Evolutionary conservation across 2,888 invertebrate genomes (phyloP).

Genomic region (Tinea semifulvella): DNA sequence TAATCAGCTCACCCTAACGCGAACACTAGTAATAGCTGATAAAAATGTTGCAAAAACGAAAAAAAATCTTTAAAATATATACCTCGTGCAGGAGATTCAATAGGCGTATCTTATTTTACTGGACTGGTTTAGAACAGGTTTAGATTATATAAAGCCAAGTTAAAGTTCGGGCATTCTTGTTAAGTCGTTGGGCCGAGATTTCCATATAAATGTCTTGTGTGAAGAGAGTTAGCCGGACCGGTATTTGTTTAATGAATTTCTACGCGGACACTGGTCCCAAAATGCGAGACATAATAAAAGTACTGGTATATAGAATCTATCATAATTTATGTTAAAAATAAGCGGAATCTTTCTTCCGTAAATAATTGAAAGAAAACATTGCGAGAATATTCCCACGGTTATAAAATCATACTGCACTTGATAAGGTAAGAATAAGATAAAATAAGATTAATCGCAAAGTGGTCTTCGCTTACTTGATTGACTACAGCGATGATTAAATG

Average conservation of each 20-base stretch:
- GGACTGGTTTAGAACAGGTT: slow-evolving; percentile 21
- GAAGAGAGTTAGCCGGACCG: slow-evolving; percentile 29
- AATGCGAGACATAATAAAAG: slow-evolving; percentile 5
- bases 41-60: neutral
- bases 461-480: no score
- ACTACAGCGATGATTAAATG: no score
- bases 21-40: no score
- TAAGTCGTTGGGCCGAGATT: slow-evolving; percentile 26
- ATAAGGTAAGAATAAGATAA: no score
- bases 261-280: slow-evolving; percentile 21
- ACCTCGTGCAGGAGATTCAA: slow-evolving; percentile 17
- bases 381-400: no score
- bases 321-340: no score
- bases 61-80: slow-evolving; percentile 16
- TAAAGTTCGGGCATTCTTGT: slow-evolving; percentile 20
- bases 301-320: no score
- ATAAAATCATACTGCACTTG: no score
- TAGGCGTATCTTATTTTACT: slow-evolving; percentile 16
- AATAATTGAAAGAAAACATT: no score
- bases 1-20: no score
- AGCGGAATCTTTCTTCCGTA: no score
- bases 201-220: slow-evolving; percentile 39
- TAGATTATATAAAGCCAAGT: slow-evolving; percentile 20
- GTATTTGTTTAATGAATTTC: slow-evolving; percentile 37
- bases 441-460: no score